Base-by-base conservation (phyloP, 2,113 vertebrate genomes). In the Actenoides hombroni region DNA sequence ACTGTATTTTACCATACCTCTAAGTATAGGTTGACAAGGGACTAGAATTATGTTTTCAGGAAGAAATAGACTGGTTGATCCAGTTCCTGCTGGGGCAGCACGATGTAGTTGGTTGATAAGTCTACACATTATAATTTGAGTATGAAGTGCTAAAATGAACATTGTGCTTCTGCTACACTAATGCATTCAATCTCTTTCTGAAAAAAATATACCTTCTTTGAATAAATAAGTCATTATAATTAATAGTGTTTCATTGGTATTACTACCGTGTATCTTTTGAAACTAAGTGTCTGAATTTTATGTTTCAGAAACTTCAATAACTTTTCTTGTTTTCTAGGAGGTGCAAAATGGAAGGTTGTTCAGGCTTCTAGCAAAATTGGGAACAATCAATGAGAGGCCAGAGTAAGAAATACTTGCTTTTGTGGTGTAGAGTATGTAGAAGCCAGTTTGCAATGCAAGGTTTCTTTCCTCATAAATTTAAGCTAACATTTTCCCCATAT, bases 381-480 rank as follows among this genome's bases (percentile, higher is more conserved):
- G 99, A 98, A 99, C 99, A 98, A 99, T 99, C 98, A 99, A 99
- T 92, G 99, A 99, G 97, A 98, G 99, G 88, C 99, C 99, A 94
- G 99, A 99, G 99, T 99, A 98, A 99, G 99, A 95, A 95, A 96
- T 95, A 71, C 49, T 95, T 91, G 60, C 65, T 97, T 94, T 92
- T 83, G 21, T 96, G 88, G 26, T 93, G 53, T 82, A 48, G 33
- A 60, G 35, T 91, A 54, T 95, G 12, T 86, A 80, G 91, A 92
- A 61, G 11, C 4, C 37, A 59, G 26, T 85, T 91, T 80, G 64
- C 42, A 86, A 19, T 83, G 29, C 14, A 35, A 15, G 39, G 17
- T 74, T 90, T 86, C 35, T 92, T 90, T 12, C n/a, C 29, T 56
- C 1, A 1, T 51, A 76, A 53, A 69, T 73, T 68, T 70, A 85